These are phyloP conservation scores for Centrocercus urophasianus DNA, from an alignment of 2,113 vertebrate species.

Conservation along the genomic window DNA sequence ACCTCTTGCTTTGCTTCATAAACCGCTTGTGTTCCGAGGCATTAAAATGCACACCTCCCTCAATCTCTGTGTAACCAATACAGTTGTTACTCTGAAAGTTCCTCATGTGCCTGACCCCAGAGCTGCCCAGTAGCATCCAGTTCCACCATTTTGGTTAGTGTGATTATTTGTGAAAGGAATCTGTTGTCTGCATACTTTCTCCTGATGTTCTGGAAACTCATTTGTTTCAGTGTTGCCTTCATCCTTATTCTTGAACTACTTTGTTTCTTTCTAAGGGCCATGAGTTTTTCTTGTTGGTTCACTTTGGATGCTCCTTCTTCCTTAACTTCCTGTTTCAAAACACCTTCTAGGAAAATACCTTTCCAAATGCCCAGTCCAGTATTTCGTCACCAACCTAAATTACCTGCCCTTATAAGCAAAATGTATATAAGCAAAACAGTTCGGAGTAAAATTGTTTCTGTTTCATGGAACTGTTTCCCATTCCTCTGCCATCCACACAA, in stretches of 20 bases:
- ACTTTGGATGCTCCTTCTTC: background rate
- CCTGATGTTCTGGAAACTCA: background rate
- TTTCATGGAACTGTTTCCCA: conserved; percentile 29
- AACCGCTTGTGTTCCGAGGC: background rate
- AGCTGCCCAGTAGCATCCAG: background rate
- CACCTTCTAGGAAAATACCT: background rate
- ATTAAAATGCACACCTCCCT: background rate
- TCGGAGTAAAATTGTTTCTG: conserved; percentile 16
- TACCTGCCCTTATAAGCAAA: background rate
- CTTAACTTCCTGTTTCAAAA: background rate
- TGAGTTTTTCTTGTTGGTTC: background rate
- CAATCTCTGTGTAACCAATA: background rate
- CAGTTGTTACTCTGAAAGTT: background rate
- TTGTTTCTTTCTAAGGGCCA: background rate
- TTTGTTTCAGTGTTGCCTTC: background rate
- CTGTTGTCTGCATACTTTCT: background rate
- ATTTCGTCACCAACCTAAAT: background rate
- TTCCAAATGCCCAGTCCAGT: background rate
- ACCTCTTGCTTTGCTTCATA: background rate
- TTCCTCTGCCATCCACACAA: conserved; percentile 32
- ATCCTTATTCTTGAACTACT: background rate
- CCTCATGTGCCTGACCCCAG: background rate
- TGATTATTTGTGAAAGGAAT: background rate
- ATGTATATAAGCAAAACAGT: conserved; percentile 11
- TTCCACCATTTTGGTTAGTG: background rate